Base-by-base conservation (phyloP, 2,888 invertebrate species). In the Anticlea derivata region DNA sequence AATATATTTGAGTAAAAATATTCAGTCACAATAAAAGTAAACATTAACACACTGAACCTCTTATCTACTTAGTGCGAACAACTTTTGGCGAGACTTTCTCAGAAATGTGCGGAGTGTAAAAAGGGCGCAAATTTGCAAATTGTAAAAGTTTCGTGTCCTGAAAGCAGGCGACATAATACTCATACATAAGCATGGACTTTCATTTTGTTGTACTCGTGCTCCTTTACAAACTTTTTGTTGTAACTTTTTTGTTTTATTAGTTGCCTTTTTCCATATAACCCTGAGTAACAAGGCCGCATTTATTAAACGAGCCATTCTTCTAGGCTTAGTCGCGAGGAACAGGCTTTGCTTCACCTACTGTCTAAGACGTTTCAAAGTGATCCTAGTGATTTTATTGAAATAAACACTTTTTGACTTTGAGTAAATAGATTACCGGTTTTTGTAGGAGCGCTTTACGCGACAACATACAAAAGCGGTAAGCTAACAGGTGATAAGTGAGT, bases 161-260 rank as follows among this genome's bases (percentile, higher is more conserved):
- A 55, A 55, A 54, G 51, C 51, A 33, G 39, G 51, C 44, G 34
- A 55, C 51, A 54, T 50, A 55, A 58, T 51, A 50, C 45, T 59
- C 55, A 54, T 55, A 55, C 54, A 55, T 55, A 61, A 50, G 37
- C 51, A 62, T 52, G 40, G 53, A 50, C 33, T 56, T 55, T 27
- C 50, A 61, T 61, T 58, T n/a, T n/a, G n/a, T n/a, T 58, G 51
- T 58, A 31, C 43, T 27, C 27, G 35, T 34, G 40, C 39, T 38
- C 37, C 50, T 57, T 55, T 50, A 57, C 37, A 31, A 50, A 61
- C 51, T 59, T 57, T 61, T 51, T 58, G 31, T 47, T 50, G 49
- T 52, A 20, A 51, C 43, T 35, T 23, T n/a, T 7, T 31, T 13
- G 30, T 30, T 30, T 1, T 12, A 31, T 31, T 31, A 31, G 41